Evolutionary conservation across 2,888 invertebrate genomes (phyloP).

Genomic region (Asteroscopus sphinx): DNA sequence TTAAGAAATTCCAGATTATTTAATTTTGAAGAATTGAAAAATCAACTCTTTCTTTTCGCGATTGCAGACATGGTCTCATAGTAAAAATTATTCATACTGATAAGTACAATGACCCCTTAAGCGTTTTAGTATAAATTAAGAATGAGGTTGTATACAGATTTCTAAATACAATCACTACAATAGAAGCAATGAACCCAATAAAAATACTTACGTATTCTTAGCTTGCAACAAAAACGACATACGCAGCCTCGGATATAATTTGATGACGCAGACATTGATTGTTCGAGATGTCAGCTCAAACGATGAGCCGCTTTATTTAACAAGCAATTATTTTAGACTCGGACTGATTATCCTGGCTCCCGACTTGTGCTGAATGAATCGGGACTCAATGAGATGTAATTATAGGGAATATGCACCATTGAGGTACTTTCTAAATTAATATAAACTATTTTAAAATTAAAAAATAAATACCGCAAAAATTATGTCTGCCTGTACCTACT

Average conservation of each 20-base stretch:
- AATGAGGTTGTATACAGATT: no score
- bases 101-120: no score
- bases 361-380: constrained; percentile 31
- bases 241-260: constrained; percentile 27
- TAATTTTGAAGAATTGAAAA: no score
- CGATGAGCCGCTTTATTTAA: constrained; percentile 22
- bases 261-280: constrained; percentile 43
- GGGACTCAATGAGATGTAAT: constrained; percentile 24
- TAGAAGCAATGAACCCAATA: constrained; percentile 23
- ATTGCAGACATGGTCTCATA: no score
- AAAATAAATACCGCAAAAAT: no score
- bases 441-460: no score
- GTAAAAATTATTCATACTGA: no score
- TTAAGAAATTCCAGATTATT: no score
- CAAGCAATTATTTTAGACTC: constrained; percentile 42
- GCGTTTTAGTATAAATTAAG: no score
- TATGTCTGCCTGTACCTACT: no score
- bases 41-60: no score
- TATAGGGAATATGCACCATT: constrained; percentile 9
- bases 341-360: constrained; percentile 27
- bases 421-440: no score
- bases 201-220: constrained; percentile 16
- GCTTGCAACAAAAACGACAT: constrained; percentile 27
- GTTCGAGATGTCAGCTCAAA: constrained; percentile 27
- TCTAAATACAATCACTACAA: background rate